These are phyloP conservation scores for Dryomyza anilis DNA, from an alignment of 2,888 invertebrate species.

Conservation along the genomic window DNA sequence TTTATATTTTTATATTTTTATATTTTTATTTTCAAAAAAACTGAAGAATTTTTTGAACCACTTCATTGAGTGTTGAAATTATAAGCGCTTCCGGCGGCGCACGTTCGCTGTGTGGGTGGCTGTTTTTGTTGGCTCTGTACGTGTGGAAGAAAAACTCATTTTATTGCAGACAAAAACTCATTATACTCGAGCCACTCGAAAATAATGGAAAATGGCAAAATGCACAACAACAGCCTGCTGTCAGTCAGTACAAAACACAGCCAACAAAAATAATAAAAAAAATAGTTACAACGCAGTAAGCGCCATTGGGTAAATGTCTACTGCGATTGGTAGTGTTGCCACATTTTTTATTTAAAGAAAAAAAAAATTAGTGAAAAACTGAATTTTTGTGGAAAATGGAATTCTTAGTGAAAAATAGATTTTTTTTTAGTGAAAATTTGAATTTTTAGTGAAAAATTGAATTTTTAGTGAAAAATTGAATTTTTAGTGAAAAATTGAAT, in stretches of 20 bases:
- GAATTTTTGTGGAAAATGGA: too few species aligned
- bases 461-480: too few species aligned
- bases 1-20: too few species aligned
- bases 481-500: too few species aligned
- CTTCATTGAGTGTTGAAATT: conserved; percentile 13
- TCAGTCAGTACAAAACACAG: too few species aligned
- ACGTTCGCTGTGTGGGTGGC: conserved; percentile 8
- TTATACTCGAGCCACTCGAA: conserved; percentile 47
- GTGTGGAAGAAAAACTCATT: conserved; percentile 15
- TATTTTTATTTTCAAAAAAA: not conserved
- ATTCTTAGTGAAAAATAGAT: too few species aligned
- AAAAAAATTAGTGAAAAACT: too few species aligned
- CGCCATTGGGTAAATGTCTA: conserved; percentile 13
- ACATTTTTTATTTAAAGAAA: not conserved
- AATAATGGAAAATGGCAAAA: conserved; percentile 48
- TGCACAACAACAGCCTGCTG: too few species aligned
- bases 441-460: too few species aligned
- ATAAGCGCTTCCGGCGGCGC: conserved; percentile 17
- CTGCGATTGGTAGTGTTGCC: conserved; percentile 14
- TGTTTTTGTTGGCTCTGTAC: not conserved
- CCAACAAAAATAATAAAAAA: too few species aligned
- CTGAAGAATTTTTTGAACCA: not conserved
- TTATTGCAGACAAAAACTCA: conserved; percentile 47
- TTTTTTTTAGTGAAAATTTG: too few species aligned
- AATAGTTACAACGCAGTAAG: conserved; percentile 2